Percentiles rank a stretch among this genome's conserved stretches.
These are phyloP conservation scores for Chaenocephalus aceratus DNA, from an alignment of 2,113 vertebrate species.

Conservation along the genomic window DNA sequence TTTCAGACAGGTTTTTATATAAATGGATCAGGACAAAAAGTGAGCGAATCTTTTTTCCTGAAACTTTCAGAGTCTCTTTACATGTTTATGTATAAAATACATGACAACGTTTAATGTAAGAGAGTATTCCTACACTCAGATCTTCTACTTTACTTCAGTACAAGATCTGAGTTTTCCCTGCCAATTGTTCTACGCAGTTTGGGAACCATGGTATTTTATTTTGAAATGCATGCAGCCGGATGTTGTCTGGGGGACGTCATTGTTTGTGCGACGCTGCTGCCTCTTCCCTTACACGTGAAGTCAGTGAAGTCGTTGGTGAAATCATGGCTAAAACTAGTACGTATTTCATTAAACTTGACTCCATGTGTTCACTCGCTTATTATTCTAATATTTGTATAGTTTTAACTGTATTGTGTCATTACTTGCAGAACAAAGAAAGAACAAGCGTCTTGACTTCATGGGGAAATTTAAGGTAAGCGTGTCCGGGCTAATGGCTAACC, in stretches of 20 bases:
- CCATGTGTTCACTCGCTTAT: fast-evolving
- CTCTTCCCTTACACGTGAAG: conserved; percentile 60
- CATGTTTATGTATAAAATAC: no score
- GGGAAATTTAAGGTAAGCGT: conserved; percentile 69
- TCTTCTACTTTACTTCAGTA: background rate
- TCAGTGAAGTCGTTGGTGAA: background rate
- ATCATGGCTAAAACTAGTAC: conserved; percentile 83
- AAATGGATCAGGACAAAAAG: no score
- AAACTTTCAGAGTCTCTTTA: no score
- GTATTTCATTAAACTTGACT: conserved; percentile 28
- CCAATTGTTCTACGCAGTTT: no score
- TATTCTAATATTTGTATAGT: background rate
- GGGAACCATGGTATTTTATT: conserved; percentile 53
- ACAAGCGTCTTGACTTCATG: conserved; percentile 77
- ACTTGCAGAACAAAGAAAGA: conserved; percentile 83
- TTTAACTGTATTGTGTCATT: background rate
- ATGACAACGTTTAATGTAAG: no score
- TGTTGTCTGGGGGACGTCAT: conserved; percentile 14
- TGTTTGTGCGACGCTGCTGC: conserved; percentile 9
- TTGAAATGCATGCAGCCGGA: conserved; percentile 60
- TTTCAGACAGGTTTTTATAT: no score
- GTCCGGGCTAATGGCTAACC: background rate
- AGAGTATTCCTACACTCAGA: no score
- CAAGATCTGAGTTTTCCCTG: background rate
- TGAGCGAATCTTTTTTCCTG: no score